Evolutionary conservation across 2,888 invertebrate species (phyloP).

Genomic region (Sarcophaga carnaria): DNA sequence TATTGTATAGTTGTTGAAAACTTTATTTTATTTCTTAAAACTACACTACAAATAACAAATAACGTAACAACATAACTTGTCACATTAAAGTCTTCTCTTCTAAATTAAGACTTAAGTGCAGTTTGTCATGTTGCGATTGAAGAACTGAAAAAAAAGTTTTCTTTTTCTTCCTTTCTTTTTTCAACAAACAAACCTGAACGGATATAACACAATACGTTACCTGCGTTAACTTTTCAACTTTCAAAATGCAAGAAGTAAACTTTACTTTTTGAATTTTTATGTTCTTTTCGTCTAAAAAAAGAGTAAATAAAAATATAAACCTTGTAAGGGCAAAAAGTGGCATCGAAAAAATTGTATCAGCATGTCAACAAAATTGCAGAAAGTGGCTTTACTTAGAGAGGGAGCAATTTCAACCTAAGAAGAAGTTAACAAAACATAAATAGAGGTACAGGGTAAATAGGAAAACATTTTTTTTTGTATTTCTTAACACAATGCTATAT

Average conservation of each 20-base stretch:
- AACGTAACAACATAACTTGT: too few relatives aligned
- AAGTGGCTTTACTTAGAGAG: not conserved
- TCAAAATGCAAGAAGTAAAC: not conserved
- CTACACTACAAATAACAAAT: too few relatives aligned
- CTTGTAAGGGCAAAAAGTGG: not conserved
- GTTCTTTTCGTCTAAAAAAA: not conserved
- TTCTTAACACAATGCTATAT: too few relatives aligned
- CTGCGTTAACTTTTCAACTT: conserved; percentile 5
- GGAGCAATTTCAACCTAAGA: not conserved
- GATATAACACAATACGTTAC: not conserved
- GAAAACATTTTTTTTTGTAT: too few relatives aligned
- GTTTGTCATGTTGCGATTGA: conserved; percentile 12
- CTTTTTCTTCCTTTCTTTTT: not conserved
- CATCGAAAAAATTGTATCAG: not conserved
- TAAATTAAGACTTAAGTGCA: conserved; percentile 22
- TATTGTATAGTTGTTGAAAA: too few relatives aligned
- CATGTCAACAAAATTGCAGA: not conserved
- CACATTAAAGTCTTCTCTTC: too few relatives aligned
- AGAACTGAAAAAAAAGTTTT: not conserved
- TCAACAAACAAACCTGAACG: too few relatives aligned
- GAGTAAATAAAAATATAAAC: too few relatives aligned
- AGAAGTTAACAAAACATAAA: not conserved
- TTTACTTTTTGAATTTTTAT: not conserved
- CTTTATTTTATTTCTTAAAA: too few relatives aligned
- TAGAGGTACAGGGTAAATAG: too few relatives aligned